These are phyloP conservation scores for Paedocypris micromegethes DNA, from an alignment of 2,797 vertebrate species.

Conservation along the genomic window DNA sequence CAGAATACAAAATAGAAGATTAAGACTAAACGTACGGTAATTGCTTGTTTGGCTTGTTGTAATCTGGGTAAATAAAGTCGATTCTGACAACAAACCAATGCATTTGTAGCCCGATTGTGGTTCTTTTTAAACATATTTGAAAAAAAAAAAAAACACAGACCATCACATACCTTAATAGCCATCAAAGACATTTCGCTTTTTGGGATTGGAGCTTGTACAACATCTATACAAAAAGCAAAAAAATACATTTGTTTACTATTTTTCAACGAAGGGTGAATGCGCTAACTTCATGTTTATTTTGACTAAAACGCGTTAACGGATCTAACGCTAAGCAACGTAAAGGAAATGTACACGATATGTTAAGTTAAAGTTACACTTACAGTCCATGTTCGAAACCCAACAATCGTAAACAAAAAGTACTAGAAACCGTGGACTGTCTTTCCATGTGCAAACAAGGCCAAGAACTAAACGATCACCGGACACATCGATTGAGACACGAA, in stretches of 20 bases:
- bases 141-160: not conserved
- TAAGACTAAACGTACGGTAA: too few species aligned
- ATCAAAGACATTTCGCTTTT: not conserved
- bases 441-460: not conserved
- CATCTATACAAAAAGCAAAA: not conserved
- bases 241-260: not conserved
- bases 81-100: too few species aligned
- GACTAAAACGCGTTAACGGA: too few species aligned
- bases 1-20: too few species aligned
- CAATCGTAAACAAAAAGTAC: not conserved
- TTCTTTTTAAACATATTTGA: too few species aligned
- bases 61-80: too few species aligned
- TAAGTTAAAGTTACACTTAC: slow-evolving; percentile 1
- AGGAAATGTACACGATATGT: too few species aligned
- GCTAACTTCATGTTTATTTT: too few species aligned
- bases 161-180: slow-evolving; percentile 25
- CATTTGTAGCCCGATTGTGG: too few species aligned
- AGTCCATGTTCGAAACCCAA: slow-evolving; percentile 8
- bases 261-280: too few species aligned
- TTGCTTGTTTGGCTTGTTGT: too few species aligned
- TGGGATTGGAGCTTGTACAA: slow-evolving; percentile 8
- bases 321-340: too few species aligned
- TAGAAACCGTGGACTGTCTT: not conserved
- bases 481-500: not conserved
- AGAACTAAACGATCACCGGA: not conserved